These are phyloP conservation scores for Crotalus horridus DNA, from an alignment of 2,113 vertebrate species.

Conservation along the genomic window DNA sequence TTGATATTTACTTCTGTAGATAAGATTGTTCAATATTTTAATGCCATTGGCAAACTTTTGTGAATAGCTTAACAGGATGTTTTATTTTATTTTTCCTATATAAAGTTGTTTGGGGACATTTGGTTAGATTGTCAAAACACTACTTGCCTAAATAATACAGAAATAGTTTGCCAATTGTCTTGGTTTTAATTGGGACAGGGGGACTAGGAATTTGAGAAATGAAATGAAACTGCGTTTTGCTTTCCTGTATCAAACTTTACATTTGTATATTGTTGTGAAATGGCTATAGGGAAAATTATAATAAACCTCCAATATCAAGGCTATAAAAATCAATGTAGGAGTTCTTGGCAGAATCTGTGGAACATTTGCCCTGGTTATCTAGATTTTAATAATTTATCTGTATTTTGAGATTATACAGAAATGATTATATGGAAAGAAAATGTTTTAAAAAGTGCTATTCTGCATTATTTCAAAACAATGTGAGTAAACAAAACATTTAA, in stretches of 20 bases:
- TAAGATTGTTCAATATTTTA: not conserved
- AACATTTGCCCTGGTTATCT: not conserved
- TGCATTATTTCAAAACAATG: not conserved
- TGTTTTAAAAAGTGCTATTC: not conserved
- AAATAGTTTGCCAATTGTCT: not conserved
- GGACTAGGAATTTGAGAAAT: not conserved
- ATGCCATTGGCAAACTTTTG: not conserved
- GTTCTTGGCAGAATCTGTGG: not conserved
- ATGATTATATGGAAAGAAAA: not conserved
- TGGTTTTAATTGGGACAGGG: not conserved
- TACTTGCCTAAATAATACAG: not conserved
- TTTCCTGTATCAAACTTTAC: not conserved
- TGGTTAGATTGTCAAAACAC: not conserved
- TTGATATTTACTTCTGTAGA: not conserved
- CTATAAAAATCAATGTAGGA: not conserved
- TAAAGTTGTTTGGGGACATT: not conserved
- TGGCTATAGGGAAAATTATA: not conserved
- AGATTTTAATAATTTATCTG: not conserved
- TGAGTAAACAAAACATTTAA: not conserved
- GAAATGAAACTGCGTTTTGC: not conserved
- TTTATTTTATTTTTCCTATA: not conserved
- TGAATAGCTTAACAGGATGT: not conserved
- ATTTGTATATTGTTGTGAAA: not conserved
- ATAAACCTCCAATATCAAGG: not conserved
- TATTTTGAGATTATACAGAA: not conserved